phyloP scores from a whole-genome alignment of 1,140 invertebrate genomes.

The Halyomorpha halys region DNA sequence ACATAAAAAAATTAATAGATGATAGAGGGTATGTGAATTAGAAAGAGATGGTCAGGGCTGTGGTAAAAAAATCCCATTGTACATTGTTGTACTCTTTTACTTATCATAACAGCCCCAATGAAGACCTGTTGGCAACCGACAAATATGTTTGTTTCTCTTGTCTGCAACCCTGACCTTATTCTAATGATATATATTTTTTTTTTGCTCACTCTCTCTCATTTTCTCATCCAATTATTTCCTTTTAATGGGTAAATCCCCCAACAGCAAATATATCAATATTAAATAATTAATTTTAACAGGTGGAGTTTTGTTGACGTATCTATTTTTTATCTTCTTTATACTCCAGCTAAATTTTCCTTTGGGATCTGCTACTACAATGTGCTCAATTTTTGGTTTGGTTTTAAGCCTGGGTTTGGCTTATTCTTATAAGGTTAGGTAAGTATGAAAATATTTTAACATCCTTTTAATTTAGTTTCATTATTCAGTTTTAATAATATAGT shows the following conservation, averaged over 20 bases:
- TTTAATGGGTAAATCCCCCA: background rate
- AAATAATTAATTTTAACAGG: slow-evolving; percentile 4
- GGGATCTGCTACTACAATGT: slow-evolving; percentile 43
- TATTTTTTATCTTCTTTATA: slow-evolving; percentile 17
- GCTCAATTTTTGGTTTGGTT: slow-evolving; percentile 47
- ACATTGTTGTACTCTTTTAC: too few species aligned
- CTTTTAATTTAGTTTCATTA: background rate
- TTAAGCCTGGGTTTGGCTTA: slow-evolving; percentile 55
- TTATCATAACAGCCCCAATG: too few species aligned
- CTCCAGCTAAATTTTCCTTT: slow-evolving; percentile 12
- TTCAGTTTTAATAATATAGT: background rate
- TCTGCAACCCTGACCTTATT: too few species aligned
- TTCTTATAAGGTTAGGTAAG: slow-evolving; percentile 40
- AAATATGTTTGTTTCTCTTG: too few species aligned
- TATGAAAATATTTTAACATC: background rate
- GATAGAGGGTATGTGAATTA: too few species aligned
- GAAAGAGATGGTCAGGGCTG: too few species aligned
- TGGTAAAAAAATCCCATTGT: too few species aligned
- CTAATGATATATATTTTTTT: too few species aligned
- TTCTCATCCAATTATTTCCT: too few species aligned
- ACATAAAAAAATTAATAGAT: too few species aligned
- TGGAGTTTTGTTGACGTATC: slow-evolving; percentile 20
- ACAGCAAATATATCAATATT: background rate
- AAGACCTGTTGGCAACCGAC: too few species aligned
- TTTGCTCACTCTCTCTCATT: too few species aligned